Evolutionary conservation across 2,113 vertebrate genomes (phyloP).

Genomic region (Laticauda laticaudata): DNA sequence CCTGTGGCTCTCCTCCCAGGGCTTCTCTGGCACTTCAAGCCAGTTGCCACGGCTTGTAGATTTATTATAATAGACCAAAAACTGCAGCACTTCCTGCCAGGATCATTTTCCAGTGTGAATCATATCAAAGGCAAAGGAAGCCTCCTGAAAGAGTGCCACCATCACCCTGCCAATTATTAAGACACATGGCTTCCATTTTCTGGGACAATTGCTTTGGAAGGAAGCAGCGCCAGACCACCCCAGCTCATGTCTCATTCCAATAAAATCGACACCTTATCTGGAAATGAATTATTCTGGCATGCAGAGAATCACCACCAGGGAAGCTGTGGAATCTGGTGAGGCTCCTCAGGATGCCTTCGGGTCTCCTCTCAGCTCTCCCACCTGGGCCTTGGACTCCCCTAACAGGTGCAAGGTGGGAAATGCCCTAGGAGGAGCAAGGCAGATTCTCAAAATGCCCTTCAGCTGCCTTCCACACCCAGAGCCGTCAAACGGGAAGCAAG

Average conservation of each 20-base stretch:
- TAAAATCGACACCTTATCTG: rapidly evolving
- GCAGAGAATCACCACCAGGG: background rate
- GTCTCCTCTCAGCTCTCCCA: background rate
- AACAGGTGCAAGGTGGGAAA: background rate
- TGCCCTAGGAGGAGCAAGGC: background rate
- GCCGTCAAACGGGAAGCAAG: background rate
- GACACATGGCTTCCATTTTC: constrained; percentile 15
- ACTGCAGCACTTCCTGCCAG: background rate
- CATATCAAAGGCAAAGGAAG: background rate
- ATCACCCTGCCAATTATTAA: background rate
- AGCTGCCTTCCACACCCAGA: background rate
- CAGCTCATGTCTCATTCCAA: rapidly evolving
- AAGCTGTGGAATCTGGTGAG: background rate
- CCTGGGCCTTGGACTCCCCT: background rate
- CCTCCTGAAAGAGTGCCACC: background rate
- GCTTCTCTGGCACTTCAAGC: background rate
- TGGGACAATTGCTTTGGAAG: background rate
- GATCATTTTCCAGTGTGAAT: constrained; percentile 20
- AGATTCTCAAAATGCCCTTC: background rate
- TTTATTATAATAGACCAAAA: background rate
- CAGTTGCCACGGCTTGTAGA: background rate
- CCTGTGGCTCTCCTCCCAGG: background rate
- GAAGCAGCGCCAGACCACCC: background rate
- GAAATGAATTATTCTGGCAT: constrained; percentile 23
- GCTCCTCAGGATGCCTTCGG: background rate